Conservation (phyloP, 2,797 vertebrate species). For the Hemitrygon akajei region DNA sequence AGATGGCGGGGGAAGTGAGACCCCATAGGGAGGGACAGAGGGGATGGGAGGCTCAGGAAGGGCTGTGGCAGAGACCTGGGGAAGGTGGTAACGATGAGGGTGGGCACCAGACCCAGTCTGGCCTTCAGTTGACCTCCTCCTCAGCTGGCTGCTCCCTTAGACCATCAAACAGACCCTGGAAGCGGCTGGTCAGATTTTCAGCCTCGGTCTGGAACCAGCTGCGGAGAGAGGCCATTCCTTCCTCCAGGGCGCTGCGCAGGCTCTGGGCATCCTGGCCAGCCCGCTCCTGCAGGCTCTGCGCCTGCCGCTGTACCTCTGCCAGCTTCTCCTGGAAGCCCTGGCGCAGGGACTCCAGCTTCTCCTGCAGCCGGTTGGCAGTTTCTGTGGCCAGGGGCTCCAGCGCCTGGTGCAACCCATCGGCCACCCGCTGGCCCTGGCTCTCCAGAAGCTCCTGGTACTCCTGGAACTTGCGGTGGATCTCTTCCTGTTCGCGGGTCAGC, state of each 20-base stretch:
- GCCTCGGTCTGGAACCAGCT: neutral
- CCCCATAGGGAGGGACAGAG: too few relatives aligned
- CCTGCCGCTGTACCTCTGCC: neutral
- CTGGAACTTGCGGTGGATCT: neutral
- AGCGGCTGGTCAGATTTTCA: neutral
- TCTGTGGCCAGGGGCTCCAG: neutral
- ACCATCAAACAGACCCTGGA: neutral
- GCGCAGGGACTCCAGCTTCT: neutral
- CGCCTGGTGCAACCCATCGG: neutral
- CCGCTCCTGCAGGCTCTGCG: neutral
- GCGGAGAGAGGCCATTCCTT: neutral
- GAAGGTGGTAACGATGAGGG: too few relatives aligned
- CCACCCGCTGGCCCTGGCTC: neutral
- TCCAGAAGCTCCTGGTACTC: neutral
- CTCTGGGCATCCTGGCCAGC: neutral
- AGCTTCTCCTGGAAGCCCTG: neutral
- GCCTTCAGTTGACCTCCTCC: too few relatives aligned
- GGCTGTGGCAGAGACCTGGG: too few relatives aligned
- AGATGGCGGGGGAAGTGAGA: too few relatives aligned
- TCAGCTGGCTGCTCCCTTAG: too few relatives aligned
- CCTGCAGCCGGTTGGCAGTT: neutral
- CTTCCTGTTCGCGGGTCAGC: neutral
- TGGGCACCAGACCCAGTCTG: too few relatives aligned
- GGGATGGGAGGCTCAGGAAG: too few relatives aligned
- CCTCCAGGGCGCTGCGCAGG: neutral